Percentiles rank a stretch among this genome's conserved stretches.
phyloP scores from a whole-genome alignment of 2,113 vertebrate species.

The Indicator maculatus region DNA sequence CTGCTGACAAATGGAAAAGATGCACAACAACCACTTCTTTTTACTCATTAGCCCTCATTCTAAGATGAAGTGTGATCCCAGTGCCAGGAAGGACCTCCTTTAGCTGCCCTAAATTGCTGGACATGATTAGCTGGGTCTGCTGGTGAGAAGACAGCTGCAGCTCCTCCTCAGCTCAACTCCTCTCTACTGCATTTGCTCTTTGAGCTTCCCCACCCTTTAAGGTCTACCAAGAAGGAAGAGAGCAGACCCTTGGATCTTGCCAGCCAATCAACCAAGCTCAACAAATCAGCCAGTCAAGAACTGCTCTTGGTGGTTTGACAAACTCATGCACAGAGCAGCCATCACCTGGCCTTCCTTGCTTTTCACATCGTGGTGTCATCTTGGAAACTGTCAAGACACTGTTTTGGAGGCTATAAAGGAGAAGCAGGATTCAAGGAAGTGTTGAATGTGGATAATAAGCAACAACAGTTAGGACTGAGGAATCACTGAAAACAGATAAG shows the following conservation, averaged over 20 bases:
- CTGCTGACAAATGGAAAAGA: not conserved
- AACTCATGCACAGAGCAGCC: not conserved
- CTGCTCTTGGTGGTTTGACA: not conserved
- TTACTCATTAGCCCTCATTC: not conserved
- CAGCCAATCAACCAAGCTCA: not conserved
- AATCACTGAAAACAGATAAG: not conserved
- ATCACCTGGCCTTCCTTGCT: not conserved
- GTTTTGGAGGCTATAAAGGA: not conserved
- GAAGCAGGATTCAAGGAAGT: not conserved
- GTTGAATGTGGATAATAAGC: not conserved
- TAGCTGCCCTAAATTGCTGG: not conserved
- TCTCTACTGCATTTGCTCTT: not conserved
- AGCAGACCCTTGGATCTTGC: not conserved
- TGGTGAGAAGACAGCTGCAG: fast-evolving
- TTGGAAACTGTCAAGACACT: not conserved
- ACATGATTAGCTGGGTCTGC: not conserved
- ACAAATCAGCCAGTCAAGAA: not conserved
- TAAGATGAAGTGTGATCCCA: not conserved
- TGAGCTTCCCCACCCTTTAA: not conserved
- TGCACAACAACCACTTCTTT: not conserved
- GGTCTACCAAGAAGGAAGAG: not conserved
- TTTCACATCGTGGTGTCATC: not conserved
- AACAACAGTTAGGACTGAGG: not conserved
- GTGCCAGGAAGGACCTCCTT: not conserved
- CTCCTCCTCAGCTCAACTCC: not conserved